A percentile compares a stretch with the other conserved stretches of the same genome.
These are phyloP conservation scores for Calliopum simillimum DNA, from an alignment of 2,888 invertebrate genomes.

Conservation along the genomic window DNA sequence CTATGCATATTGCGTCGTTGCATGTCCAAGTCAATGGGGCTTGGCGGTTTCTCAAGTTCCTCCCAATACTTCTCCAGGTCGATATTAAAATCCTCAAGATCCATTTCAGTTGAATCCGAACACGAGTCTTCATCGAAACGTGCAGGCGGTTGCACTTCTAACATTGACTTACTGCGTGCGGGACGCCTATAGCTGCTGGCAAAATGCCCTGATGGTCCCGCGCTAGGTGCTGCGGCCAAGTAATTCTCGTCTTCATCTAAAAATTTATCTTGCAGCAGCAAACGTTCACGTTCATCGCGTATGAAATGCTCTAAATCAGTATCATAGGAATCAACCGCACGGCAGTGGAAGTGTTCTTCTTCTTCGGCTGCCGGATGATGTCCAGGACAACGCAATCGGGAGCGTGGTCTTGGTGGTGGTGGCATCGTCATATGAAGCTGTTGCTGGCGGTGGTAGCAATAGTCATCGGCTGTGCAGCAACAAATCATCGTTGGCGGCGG, in stretches of 20 bases:
- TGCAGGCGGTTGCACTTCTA: slow-evolving; percentile 65
- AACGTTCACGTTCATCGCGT: slow-evolving; percentile 63
- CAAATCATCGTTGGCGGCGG: slow-evolving; percentile 51
- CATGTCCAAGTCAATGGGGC: slow-evolving; percentile 65
- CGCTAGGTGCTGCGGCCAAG: slow-evolving; percentile 49
- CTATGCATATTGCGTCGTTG: slow-evolving; percentile 66
- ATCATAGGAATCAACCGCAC: slow-evolving; percentile 55
- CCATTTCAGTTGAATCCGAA: slow-evolving; percentile 66
- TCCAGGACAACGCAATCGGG: slow-evolving; percentile 56
- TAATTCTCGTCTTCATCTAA: slow-evolving; percentile 65
- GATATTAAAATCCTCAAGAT: slow-evolving; percentile 66
- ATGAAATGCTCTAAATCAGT: slow-evolving; percentile 65
- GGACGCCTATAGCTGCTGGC: slow-evolving; percentile 52
- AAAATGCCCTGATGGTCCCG: slow-evolving; percentile 2
- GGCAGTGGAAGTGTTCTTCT: slow-evolving; percentile 63
- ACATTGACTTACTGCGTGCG: slow-evolving; percentile 62
- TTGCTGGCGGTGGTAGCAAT: slow-evolving; percentile 63
- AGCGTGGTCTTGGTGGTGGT: slow-evolving; percentile 34
- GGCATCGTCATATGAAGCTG: slow-evolving; percentile 46
- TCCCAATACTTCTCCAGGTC: slow-evolving; percentile 68
- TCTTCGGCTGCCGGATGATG: slow-evolving; percentile 64
- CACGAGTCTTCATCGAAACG: slow-evolving; percentile 65
- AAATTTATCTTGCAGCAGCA: slow-evolving; percentile 65
- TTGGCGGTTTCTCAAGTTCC: slow-evolving; percentile 66
- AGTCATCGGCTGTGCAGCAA: slow-evolving; percentile 64